Evolutionary conservation across 2,888 invertebrate genomes (phyloP), one percentile per base, ranked within the genome.

Genomic region (Horisme vitalbata): DNA sequence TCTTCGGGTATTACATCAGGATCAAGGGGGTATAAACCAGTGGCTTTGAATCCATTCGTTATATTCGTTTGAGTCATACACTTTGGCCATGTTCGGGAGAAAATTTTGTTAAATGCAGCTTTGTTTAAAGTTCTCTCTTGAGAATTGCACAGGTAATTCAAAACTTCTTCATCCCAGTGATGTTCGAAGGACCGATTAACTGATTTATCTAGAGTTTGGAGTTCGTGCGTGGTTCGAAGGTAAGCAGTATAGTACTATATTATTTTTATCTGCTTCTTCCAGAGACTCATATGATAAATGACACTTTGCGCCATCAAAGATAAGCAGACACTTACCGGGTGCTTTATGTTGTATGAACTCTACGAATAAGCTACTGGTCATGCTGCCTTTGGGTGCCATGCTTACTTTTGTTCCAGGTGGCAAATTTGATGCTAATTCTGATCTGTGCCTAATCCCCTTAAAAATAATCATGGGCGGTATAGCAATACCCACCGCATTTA

Each of bases 221-320:
- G 9, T n/a, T 41, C 41, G 18, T 27, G 27, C 9, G 47, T 50
- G 18, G 45, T 57, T 33, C 1, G 26, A 55, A 1, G 57, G 57
- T 8, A 59, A 31, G 10, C 55, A 56, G 24, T 55, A 55, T 5
- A 55, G 24, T 23, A 39, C 45, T 9, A 58, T 55, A 20, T 47
- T 24, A 13, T 38, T 1, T 21, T 31, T 20, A 20, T 58, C 57
- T 23, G 60, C 60, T 27, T 33, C 51, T 6, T 57, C 60, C 0
- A 52, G 41, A 13, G 48, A 44, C 11, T 4, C 24, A 10, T 14
- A 23, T 7, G 47, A 45, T 24, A 54, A 44, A 33, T 55, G 54
- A 0, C 32, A 57, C 1, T 35, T 12, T 8, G 57, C 56, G 1
- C 61, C 63, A 46, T 65, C 61, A 45, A 63, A 65, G 10, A 63